Percentiles rank a stretch among this genome's conserved stretches.
Evolutionary conservation across 2,113 vertebrate species (phyloP).

Genomic region (Sapayoa aenigma): DNA sequence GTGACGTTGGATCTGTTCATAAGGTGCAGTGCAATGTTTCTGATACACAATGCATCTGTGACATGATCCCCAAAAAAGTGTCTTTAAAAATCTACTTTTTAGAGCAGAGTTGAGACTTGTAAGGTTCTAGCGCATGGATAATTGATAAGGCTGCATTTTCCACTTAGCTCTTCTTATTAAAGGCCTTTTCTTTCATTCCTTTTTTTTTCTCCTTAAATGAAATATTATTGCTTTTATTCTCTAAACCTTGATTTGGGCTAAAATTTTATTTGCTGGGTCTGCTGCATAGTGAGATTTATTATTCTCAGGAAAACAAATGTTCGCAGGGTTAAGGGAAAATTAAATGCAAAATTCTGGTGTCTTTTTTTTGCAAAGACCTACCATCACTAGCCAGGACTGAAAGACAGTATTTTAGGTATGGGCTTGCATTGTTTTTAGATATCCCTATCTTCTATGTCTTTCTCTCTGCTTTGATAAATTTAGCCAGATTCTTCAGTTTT

Average conservation of each 20-base stretch:
- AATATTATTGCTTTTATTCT: background rate
- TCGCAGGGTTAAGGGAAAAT: background rate
- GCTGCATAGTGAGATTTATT: background rate
- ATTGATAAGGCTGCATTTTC: background rate
- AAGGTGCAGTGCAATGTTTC: background rate
- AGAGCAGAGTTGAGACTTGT: background rate
- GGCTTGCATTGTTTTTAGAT: background rate
- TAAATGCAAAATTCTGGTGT: background rate
- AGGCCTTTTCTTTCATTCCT: background rate
- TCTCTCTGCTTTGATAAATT: background rate
- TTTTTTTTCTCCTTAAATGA: background rate
- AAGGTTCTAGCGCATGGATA: background rate
- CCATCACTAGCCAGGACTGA: background rate
- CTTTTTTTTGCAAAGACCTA: background rate
- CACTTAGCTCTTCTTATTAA: background rate
- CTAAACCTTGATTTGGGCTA: background rate
- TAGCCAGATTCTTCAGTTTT: background rate
- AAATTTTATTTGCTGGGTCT: background rate
- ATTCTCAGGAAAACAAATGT: background rate
- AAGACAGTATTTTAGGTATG: background rate
- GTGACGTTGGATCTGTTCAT: background rate
- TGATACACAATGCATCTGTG: background rate
- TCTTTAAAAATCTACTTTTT: background rate
- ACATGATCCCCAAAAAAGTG: background rate
- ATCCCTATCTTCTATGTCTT: background rate